Evolutionary conservation across 2,888 invertebrate species (phyloP), one percentile per base, ranked within the genome.

Genomic region (Odontothrips loti): DNA sequence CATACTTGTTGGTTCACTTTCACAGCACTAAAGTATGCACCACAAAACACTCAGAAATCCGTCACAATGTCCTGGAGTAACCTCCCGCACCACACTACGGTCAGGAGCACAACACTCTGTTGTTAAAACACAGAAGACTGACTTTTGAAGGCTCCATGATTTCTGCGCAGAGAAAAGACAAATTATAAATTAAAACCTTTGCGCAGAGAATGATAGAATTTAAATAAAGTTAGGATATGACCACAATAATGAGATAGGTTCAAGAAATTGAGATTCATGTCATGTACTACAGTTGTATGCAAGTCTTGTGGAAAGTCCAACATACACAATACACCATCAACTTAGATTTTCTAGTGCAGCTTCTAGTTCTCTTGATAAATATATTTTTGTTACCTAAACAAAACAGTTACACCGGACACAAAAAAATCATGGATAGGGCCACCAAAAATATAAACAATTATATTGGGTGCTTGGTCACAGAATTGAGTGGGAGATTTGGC

Each of bases 1-100:
- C 68, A 75, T 75, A 23, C 68, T 75, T 27, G 68, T 27, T 75
- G 9, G 68, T 27, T 75, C 68, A 75, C 68, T 75, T 75, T 75
- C 68, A 75, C 68, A 75, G 23, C 68, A 75, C 68, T 75, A 27
- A 27, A 27, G 0, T 75, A 27, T 20, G 6, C 58, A 75, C 27
- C 68, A 75, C 68, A 23, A 23, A 27, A 27, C 68, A 75, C 68
- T 75, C 58, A 27, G 27, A 23, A 75, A 27, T 75, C 68, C 12
- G 68, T 27, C 68, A 75, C 9, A 27, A 23, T 27, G 68, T 27
- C 12, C 27, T 15, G 27, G 27, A 12, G 27, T 27, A 12, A 10
- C 12, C 68, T 12, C 58, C 58, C 27, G 23, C 12, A 23, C 1
- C 23, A 75, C 68, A 23, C 68, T 75, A 23, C 2, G 23, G 68